phyloP scores from a whole-genome alignment of 35 echinoderm and acorn worm species.

The Ophioderma brevispina region DNA sequence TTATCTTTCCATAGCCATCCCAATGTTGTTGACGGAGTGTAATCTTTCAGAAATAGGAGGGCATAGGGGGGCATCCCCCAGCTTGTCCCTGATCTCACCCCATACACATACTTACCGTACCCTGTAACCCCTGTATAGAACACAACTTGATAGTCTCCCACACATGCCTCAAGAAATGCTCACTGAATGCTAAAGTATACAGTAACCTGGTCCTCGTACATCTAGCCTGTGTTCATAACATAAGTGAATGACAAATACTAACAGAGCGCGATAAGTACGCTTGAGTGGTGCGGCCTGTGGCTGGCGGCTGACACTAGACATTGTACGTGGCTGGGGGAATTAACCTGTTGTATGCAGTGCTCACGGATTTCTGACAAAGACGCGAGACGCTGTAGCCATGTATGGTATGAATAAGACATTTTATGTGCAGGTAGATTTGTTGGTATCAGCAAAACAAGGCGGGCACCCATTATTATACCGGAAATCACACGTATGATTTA shows the following conservation, averaged over 20 bases:
- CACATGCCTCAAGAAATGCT: slow-evolving; percentile 78
- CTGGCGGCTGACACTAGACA: slow-evolving; percentile 33
- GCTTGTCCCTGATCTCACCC: too few relatives aligned
- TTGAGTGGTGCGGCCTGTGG: background rate
- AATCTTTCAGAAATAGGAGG: too few relatives aligned
- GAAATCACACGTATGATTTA: too few relatives aligned
- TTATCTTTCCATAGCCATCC: too few relatives aligned
- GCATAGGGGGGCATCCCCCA: too few relatives aligned
- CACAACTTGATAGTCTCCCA: slow-evolving; percentile 67
- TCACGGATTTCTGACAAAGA: slow-evolving; percentile 64
- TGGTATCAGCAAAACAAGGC: too few relatives aligned
- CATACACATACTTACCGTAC: too few relatives aligned
- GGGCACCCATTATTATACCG: too few relatives aligned
- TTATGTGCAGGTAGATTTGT: too few relatives aligned
- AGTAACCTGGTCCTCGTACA: slow-evolving; percentile 91
- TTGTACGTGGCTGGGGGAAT: slow-evolving; percentile 21
- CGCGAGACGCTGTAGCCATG: slow-evolving; percentile 39
- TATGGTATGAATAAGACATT: background rate
- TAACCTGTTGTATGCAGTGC: slow-evolving; percentile 49
- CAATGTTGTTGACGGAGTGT: too few relatives aligned
- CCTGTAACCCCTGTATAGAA: slow-evolving; percentile 75
- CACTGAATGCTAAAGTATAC: slow-evolving; percentile 81
- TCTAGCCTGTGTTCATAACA: slow-evolving; percentile 82
- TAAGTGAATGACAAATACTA: slow-evolving; percentile 76
- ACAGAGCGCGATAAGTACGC: slow-evolving; percentile 61